Conservation (phyloP, 92 coral and sea anemone genomes). For the Porites evermanni region DNA sequence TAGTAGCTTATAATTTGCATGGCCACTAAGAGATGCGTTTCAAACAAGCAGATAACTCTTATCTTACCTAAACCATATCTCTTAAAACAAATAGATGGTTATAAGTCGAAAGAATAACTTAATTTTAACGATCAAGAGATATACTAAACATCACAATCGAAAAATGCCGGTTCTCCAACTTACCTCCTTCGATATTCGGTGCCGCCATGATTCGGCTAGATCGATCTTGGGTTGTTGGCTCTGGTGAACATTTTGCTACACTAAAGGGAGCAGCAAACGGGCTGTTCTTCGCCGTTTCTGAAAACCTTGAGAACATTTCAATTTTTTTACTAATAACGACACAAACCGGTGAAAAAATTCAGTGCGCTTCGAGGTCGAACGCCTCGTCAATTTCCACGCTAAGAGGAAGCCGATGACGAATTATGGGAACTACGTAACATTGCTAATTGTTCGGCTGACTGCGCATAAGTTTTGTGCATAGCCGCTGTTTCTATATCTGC, state of each 20-base stretch:
- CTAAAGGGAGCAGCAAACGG: conserved; percentile 84
- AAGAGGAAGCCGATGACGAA: conserved; percentile 31
- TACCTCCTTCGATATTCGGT: conserved; percentile 70
- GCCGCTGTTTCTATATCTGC: no score
- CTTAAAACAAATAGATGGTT: background rate
- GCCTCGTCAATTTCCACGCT: conserved; percentile 24
- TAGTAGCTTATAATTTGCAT: no score
- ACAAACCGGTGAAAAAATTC: conserved; percentile 37
- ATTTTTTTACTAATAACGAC: conserved; percentile 25
- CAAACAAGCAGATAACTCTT: background rate
- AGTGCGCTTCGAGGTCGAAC: conserved; percentile 11
- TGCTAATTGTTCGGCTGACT: background rate
- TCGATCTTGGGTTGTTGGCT: conserved; percentile 44
- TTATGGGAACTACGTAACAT: conserved; percentile 48
- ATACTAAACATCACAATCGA: background rate
- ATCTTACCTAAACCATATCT: background rate
- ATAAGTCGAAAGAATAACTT: background rate
- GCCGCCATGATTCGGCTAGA: conserved; percentile 86
- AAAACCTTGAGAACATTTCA: conserved; percentile 89
- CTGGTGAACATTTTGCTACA: conserved; percentile 82
- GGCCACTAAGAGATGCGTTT: background rate
- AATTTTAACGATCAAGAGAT: background rate
- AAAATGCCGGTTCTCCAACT: conserved; percentile 37
- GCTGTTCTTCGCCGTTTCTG: conserved; percentile 87
- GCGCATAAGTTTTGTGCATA: background rate